Evolutionary conservation across 2,797 vertebrate species (phyloP).

Genomic region (Champsocephalus esox): DNA sequence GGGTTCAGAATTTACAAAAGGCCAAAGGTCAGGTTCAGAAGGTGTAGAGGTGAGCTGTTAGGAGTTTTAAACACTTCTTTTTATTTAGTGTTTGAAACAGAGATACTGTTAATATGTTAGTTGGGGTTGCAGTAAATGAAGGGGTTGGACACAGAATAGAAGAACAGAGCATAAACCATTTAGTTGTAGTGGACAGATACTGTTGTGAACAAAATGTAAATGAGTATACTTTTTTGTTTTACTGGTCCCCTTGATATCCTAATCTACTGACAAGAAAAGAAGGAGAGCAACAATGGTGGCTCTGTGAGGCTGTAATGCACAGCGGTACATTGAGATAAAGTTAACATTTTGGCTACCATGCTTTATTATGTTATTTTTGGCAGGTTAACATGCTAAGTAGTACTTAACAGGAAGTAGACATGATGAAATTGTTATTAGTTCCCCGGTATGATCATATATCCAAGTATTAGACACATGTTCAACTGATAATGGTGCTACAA

Average conservation of each 20-base stretch:
- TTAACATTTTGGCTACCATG: background rate
- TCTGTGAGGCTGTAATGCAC: slow-evolving; percentile 1
- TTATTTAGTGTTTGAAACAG: slow-evolving; percentile 90
- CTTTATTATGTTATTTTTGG: background rate
- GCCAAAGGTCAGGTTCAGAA: slow-evolving; percentile 86
- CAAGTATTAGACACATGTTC: background rate
- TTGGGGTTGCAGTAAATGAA: slow-evolving; percentile 31
- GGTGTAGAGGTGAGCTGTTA: slow-evolving; percentile 83
- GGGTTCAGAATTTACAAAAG: slow-evolving; percentile 75
- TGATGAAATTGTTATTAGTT: background rate
- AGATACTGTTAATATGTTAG: slow-evolving; percentile 86
- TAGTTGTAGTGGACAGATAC: background rate
- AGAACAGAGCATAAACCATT: background rate
- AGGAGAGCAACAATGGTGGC: background rate
- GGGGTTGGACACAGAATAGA: background rate
- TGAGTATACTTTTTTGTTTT: background rate
- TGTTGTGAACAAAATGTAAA: background rate
- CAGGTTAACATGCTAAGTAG: background rate
- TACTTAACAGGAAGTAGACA: background rate
- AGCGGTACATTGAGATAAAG: background rate
- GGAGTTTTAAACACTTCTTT: slow-evolving; percentile 83
- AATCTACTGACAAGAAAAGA: background rate
- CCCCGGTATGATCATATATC: background rate
- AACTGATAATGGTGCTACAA: background rate
- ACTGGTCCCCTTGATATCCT: background rate